These are phyloP conservation scores for Eugnorisma glareosa DNA, from an alignment of 2,888 invertebrate genomes.

Conservation along the genomic window DNA sequence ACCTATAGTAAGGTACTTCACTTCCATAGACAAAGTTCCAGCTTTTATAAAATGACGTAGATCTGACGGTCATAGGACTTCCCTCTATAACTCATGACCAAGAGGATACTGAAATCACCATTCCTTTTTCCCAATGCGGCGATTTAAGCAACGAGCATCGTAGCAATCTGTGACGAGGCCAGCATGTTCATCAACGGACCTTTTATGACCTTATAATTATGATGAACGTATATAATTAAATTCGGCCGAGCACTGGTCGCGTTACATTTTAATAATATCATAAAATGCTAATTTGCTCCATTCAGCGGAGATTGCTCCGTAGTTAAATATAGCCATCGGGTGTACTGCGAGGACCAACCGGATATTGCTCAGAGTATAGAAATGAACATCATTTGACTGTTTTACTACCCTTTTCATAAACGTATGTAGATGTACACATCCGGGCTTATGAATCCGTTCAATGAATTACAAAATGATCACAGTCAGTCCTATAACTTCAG, in stretches of 20 bases:
- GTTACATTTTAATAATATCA: constrained; percentile 49
- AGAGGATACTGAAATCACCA: neutral
- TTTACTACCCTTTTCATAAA: constrained; percentile 69
- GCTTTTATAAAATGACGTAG: no score
- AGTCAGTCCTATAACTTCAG: constrained; percentile 34
- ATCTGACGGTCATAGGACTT: no score
- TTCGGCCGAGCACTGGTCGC: constrained; percentile 32
- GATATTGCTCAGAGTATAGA: constrained; percentile 75
- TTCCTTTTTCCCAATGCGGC: neutral
- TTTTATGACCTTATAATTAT: constrained; percentile 46
- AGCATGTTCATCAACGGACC: constrained; percentile 11
- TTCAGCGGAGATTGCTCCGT: constrained; percentile 67
- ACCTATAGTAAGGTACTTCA: no score
- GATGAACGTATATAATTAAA: constrained; percentile 43
- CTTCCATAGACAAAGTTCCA: no score
- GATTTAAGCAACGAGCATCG: constrained; percentile 3
- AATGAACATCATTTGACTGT: constrained; percentile 74
- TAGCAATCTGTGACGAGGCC: constrained; percentile 2
- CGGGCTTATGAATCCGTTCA: constrained; percentile 64
- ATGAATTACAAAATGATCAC: constrained; percentile 69
- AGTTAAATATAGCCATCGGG: constrained; percentile 71
- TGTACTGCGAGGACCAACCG: constrained; percentile 72
- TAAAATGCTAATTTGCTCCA: constrained; percentile 60
- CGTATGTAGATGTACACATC: constrained; percentile 57
- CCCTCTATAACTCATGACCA: neutral